Conservation (phyloP, 2,888 invertebrate species). For the Halocaridina rubra region DNA sequence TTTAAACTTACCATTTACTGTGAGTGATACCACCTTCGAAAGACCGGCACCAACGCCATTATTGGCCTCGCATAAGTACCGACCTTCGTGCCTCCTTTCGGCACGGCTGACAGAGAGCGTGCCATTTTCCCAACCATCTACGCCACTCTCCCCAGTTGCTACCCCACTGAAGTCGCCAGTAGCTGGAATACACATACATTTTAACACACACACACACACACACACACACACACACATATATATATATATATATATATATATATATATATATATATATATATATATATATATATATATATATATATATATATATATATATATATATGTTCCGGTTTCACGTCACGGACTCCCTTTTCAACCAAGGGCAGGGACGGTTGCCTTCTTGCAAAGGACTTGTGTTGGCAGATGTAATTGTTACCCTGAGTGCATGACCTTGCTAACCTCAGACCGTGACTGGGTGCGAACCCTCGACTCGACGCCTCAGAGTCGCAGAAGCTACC, state of each 20-base stretch:
- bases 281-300: neutral
- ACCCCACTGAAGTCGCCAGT: conserved; percentile 39
- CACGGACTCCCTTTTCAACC: too few relatives aligned
- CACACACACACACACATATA: neutral
- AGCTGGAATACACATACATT: neutral
- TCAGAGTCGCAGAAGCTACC: too few relatives aligned
- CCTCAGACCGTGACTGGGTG: too few relatives aligned
- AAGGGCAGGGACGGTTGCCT: too few relatives aligned
- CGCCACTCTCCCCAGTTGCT: conserved; percentile 24
- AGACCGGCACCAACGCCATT: conserved; percentile 49
- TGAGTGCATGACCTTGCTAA: too few relatives aligned
- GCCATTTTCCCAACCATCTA: conserved; percentile 27
- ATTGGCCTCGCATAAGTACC: conserved; percentile 61
- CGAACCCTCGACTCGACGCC: too few relatives aligned
- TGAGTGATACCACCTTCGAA: conserved; percentile 56
- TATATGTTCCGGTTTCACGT: neutral
- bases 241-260: neutral
- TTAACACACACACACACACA: neutral
- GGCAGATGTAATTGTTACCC: too few relatives aligned
- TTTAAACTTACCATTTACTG: conserved; percentile 50
- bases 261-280: neutral
- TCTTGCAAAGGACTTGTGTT: too few relatives aligned
- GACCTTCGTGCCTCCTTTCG: conserved; percentile 52
- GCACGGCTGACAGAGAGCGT: conserved; percentile 46
- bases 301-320: neutral